Conservation (phyloP, 2,113 vertebrate species). For the Pantherophis guttatus region DNA sequence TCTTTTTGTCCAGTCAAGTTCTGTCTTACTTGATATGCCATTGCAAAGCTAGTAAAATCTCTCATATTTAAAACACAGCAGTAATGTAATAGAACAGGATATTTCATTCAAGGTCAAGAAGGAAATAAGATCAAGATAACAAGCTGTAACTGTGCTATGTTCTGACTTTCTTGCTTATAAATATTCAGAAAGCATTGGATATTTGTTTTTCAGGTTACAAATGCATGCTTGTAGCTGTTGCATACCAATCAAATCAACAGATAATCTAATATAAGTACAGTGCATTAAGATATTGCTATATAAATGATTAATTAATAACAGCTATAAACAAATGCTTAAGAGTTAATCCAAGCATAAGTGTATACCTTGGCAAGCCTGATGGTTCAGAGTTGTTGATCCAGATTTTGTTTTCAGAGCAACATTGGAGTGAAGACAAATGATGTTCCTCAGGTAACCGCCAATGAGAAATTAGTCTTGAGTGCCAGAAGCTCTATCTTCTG, state of each 20-base stretch:
- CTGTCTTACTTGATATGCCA: conserved; percentile 2
- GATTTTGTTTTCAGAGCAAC: conserved; percentile 60
- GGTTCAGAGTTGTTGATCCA: conserved; percentile 40
- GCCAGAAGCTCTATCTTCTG: conserved; percentile 16
- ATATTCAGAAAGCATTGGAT: not conserved
- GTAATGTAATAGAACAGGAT: not conserved
- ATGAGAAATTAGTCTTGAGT: conserved; percentile 2
- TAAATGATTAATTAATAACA: conserved; percentile 18
- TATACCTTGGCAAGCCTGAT: conserved; percentile 65
- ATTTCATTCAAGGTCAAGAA: not conserved
- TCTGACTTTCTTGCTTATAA: conserved; percentile 4
- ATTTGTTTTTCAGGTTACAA: not conserved
- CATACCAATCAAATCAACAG: not conserved
- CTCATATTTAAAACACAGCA: not conserved
- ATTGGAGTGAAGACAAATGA: conserved; percentile 55
- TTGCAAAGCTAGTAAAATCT: not conserved
- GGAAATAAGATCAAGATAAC: conserved; percentile 19
- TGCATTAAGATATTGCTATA: conserved; percentile 26
- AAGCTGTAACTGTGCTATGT: not conserved
- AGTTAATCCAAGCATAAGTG: not conserved
- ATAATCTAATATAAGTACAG: conserved; percentile 18
- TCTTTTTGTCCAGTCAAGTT: not conserved
- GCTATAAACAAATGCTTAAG: not conserved
- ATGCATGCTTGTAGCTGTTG: conserved; percentile 18
- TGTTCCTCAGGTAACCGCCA: conserved; percentile 47